Percentiles rank a stretch among this genome's conserved stretches.
phyloP scores from a whole-genome alignment of 2,797 vertebrate species.

The Sebastes steindachneri region DNA sequence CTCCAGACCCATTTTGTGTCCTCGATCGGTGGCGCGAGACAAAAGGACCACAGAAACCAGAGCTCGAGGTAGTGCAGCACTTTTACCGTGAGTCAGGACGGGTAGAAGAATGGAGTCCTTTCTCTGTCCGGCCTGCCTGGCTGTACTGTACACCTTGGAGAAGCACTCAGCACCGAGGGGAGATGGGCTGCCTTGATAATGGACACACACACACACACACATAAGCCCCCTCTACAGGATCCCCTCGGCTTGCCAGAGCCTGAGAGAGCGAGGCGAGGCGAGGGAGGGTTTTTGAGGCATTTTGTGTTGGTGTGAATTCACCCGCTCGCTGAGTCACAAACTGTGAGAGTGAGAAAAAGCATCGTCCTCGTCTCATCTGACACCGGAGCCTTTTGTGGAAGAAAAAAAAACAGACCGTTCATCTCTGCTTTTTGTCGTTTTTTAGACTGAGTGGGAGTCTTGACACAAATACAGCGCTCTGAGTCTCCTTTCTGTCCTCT shows the following conservation, averaged over 20 bases:
- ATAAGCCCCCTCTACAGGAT: conserved; percentile 46
- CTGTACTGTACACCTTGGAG: conserved; percentile 79
- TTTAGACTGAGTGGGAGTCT: conserved; percentile 16
- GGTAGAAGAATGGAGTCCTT: conserved; percentile 79
- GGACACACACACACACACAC: conserved; percentile 58
- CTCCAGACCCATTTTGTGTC: conserved; percentile 80
- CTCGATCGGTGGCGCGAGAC: conserved; percentile 74
- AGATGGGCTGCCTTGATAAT: conserved; percentile 78
- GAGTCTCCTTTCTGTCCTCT: conserved; percentile 33
- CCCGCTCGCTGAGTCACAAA: conserved; percentile 55
- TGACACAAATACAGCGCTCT: conserved; percentile 55
- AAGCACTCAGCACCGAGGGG: conserved; percentile 73
- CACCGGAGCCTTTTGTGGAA: conserved; percentile 56
- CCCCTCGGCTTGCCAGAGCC: conserved; percentile 27
- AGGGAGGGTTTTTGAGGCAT: conserved; percentile 42
- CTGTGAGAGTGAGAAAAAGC: conserved; percentile 37
- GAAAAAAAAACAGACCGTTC: conserved; percentile 16
- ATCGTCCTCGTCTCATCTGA: conserved; percentile 60
- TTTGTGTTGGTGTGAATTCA: conserved; percentile 66
- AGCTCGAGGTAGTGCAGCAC: conserved; percentile 71
- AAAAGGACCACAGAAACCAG: conserved; percentile 83
- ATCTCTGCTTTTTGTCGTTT: conserved; percentile 36
- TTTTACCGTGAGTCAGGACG: conserved; percentile 62
- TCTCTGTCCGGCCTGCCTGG: conserved; percentile 58
- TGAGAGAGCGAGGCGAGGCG: not conserved